Evolutionary conservation across 2,113 vertebrate species (phyloP), one percentile per base, ranked within the genome.

Genomic region (Athene cunicularia): DNA sequence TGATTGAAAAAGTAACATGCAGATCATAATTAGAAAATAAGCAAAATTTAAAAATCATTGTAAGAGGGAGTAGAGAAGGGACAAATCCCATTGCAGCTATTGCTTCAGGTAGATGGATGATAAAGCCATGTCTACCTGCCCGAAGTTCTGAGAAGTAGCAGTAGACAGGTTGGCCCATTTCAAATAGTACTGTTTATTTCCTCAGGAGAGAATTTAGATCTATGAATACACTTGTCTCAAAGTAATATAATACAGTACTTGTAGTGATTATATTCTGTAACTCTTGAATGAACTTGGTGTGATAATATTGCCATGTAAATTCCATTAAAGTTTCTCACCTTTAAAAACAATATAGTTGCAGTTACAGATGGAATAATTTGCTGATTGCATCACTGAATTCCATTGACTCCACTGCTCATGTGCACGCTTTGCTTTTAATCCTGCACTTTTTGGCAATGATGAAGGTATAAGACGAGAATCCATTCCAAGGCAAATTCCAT

Each of bases 391-490:
- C 58, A 85, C 45, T 76, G 30, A 73, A 70, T 82, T 85, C 32
- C 84, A 88, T 28, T 85, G 62, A 75, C 53, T 93, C 32, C 52
- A 80, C 73, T 88, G 90, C 90, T 96, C 93, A 96, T 72, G 58
- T 49, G 37, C 86, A 87, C 0, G 41, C 89, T 92, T 94, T 64
- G 72, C 93, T 94, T 90, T 93, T 81, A 85, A 66, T 90, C 62
- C 56, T 76, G 62, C 45, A 56, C 39, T 68, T 76, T 60, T 56
- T 71, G 35, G 50, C 56, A 90, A 62, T 24, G 23, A 49, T 64
- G 55, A 80, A 87, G 72, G 27, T 47, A 8, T 71, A 74, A 56
- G 26, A 67, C 37, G 74, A 60, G 47, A 66, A 80, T 58, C 33
- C 41, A 15, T 90, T 67, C 49, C 35, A 76, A 72, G 73, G 47